Evolutionary conservation across 2,113 vertebrate species (phyloP).

Genomic region (Psophia crepitans): DNA sequence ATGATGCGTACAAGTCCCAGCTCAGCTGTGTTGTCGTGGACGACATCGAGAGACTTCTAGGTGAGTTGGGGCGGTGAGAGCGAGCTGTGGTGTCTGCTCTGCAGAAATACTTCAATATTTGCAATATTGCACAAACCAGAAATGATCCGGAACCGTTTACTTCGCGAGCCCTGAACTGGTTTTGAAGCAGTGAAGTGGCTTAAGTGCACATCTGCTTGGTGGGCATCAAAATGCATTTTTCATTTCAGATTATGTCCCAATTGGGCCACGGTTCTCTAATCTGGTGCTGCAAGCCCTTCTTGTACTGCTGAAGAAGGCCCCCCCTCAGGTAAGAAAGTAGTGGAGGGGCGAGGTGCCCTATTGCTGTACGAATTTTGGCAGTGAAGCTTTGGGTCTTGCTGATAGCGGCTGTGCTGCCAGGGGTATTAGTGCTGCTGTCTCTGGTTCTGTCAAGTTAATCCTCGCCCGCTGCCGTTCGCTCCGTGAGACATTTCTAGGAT

Average conservation of each 20-base stretch:
- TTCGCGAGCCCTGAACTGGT: not conserved
- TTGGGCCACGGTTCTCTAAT: slow-evolving; percentile 96
- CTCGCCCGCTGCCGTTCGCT: not conserved
- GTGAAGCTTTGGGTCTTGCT: not conserved
- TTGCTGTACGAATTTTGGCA: not conserved
- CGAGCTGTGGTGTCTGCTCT: not conserved
- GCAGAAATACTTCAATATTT: not conserved
- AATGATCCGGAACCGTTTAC: not conserved
- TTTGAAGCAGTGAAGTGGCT: not conserved
- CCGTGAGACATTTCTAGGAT: not conserved
- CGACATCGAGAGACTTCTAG: slow-evolving; percentile 92
- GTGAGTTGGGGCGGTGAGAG: slow-evolving; percentile 68
- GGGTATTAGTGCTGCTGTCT: not conserved
- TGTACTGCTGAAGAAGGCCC: slow-evolving; percentile 93
- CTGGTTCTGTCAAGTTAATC: not conserved
- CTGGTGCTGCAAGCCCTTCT: slow-evolving; percentile 93
- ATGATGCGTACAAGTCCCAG: slow-evolving; percentile 97
- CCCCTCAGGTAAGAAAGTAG: slow-evolving; percentile 84
- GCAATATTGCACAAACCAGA: not conserved
- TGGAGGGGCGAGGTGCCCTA: not conserved
- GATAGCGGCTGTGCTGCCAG: not conserved
- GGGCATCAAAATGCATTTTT: not conserved
- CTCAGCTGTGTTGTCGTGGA: slow-evolving; percentile 97
- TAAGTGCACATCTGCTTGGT: not conserved
- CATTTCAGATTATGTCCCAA: slow-evolving; percentile 91